These are phyloP conservation scores for Scaptomyza caliginosa DNA, from an alignment of 2,888 invertebrate species.

Conservation along the genomic window DNA sequence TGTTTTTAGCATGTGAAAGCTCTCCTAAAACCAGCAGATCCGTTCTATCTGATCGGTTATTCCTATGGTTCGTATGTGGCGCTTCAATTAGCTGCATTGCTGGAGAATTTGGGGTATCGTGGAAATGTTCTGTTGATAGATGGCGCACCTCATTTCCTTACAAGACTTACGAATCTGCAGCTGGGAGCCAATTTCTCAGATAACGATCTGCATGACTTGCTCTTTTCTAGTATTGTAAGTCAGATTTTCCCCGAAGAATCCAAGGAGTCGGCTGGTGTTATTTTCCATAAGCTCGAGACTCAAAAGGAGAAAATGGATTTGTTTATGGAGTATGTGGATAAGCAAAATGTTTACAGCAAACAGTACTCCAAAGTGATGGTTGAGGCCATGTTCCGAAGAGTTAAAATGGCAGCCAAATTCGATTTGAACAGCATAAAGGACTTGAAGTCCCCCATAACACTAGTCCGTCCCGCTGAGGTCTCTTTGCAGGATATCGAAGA, in stretches of 20 bases:
- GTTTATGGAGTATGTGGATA: slow-evolving; percentile 84
- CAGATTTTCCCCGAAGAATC: slow-evolving; percentile 81
- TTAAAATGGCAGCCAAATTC: slow-evolving; percentile 85
- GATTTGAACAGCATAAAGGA: slow-evolving; percentile 82
- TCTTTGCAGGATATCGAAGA: slow-evolving; percentile 86
- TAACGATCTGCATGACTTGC: slow-evolving; percentile 76
- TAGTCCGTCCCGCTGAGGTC: slow-evolving; percentile 88
- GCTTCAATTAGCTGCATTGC: slow-evolving; percentile 89
- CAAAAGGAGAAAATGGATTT: slow-evolving; percentile 86
- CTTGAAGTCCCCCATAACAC: slow-evolving; percentile 86
- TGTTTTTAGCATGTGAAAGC: slow-evolving; percentile 86
- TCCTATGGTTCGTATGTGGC: slow-evolving; percentile 93
- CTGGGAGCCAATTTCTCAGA: slow-evolving; percentile 75
- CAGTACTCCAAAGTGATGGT: slow-evolving; percentile 84
- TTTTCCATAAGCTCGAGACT: slow-evolving; percentile 85
- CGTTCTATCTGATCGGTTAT: slow-evolving; percentile 92
- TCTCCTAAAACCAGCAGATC: slow-evolving; percentile 86
- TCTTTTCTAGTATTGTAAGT: slow-evolving; percentile 74
- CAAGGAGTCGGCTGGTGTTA: slow-evolving; percentile 77
- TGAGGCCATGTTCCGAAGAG: slow-evolving; percentile 85
- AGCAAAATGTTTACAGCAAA: slow-evolving; percentile 83
- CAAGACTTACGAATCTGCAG: slow-evolving; percentile 83
- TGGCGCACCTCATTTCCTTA: slow-evolving; percentile 90
- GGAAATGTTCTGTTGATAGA: slow-evolving; percentile 91
- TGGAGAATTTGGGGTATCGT: slow-evolving; percentile 88